Conservation (phyloP, 2,113 vertebrate species). For the Semnornis frantzii region DNA sequence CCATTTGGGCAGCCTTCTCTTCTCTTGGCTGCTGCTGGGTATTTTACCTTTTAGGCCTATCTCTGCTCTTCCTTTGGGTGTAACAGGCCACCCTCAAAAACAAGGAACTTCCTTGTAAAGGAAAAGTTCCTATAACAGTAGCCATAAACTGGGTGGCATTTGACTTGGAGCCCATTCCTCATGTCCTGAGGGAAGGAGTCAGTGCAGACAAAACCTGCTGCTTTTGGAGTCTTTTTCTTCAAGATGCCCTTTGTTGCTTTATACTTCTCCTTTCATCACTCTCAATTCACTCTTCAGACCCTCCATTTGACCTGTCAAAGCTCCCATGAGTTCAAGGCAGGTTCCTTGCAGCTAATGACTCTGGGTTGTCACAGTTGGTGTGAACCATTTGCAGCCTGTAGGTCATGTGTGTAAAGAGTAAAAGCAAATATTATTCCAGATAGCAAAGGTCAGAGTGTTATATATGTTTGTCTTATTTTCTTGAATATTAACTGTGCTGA, state of each 20-base stretch:
- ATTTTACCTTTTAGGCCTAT: background rate
- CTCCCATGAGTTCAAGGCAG: background rate
- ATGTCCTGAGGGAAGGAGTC: background rate
- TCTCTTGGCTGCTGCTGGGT: background rate
- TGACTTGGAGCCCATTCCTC: background rate
- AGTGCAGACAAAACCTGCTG: background rate
- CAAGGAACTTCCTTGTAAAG: background rate
- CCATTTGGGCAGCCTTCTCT: background rate
- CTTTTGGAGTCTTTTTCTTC: accelerated
- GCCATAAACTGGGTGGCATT: background rate
- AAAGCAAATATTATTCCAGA: conserved; percentile 64
- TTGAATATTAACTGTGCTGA: conserved; percentile 63
- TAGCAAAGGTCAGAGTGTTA: conserved; percentile 58
- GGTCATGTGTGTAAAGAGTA: conserved; percentile 34
- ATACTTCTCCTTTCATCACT: background rate
- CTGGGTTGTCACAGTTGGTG: background rate
- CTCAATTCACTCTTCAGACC: background rate
- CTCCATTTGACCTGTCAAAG: conserved; percentile 6
- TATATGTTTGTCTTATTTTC: conserved; percentile 41
- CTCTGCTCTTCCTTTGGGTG: background rate
- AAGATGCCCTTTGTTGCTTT: background rate
- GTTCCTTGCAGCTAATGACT: background rate
- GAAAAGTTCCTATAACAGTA: background rate
- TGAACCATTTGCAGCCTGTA: background rate
- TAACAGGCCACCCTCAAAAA: background rate